Conservation (phyloP, 2,797 vertebrate species). For the Danio albolineatus region DNA sequence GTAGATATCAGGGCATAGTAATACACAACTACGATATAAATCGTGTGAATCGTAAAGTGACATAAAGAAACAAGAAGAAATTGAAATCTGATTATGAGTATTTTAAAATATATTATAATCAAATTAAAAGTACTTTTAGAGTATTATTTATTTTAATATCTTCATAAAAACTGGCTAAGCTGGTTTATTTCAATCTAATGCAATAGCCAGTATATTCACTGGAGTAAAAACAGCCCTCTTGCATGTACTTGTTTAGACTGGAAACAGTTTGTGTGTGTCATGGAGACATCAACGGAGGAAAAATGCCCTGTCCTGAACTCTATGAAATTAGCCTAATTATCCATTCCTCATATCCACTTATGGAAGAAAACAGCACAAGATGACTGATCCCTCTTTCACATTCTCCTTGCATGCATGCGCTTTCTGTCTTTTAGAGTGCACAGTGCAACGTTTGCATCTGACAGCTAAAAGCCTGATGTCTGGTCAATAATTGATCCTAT, state of each 20-base stretch:
- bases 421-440: constrained; percentile 35
- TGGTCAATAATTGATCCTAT: constrained; percentile 66
- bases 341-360: constrained; percentile 22
- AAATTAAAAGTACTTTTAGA: too few species aligned
- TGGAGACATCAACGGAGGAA: background rate
- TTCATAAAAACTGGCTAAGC: too few species aligned
- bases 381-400: constrained; percentile 16
- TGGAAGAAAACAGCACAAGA: constrained; percentile 35
- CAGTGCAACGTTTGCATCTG: constrained; percentile 51
- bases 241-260: constrained; percentile 4
- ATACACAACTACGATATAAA: too few species aligned
- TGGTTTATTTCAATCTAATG: too few species aligned
- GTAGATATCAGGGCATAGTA: too few species aligned
- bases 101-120: too few species aligned
- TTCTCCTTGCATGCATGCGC: background rate
- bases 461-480: constrained; percentile 65
- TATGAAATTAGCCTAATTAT: constrained; percentile 6
- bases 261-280: background rate
- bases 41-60: too few species aligned
- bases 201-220: background rate
- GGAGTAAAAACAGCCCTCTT: background rate
- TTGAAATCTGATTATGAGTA: too few species aligned
- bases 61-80: too few species aligned
- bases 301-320: constrained; percentile 1
- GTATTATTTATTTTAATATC: too few species aligned